A percentile compares a stretch with the other conserved stretches of the same genome.
phyloP scores from a whole-genome alignment of 1,140 invertebrate genomes.

The Nasonia longicornis region DNA sequence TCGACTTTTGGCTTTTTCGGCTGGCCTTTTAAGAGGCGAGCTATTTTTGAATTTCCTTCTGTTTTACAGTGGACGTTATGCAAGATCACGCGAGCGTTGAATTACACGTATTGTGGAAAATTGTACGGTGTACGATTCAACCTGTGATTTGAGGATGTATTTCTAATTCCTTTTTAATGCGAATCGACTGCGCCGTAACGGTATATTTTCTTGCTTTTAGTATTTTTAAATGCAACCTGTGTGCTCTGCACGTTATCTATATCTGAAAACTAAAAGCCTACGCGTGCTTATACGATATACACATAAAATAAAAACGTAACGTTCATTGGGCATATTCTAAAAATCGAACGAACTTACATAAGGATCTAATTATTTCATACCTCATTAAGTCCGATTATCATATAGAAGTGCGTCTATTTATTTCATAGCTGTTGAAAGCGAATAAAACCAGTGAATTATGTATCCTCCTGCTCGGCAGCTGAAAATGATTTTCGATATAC shows the following conservation, averaged over 20 bases:
- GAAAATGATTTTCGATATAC: too few species aligned
- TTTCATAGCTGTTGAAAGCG: not conserved
- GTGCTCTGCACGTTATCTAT: too few species aligned
- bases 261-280: not conserved
- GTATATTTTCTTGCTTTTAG: not conserved
- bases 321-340: not conserved
- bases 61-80: not conserved
- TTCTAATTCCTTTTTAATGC: constrained; percentile 1
- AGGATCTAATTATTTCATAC: not conserved
- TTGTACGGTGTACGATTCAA: not conserved
- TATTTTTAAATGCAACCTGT: too few species aligned
- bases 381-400: not conserved
- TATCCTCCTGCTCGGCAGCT: too few species aligned
- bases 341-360: not conserved
- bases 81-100: not conserved
- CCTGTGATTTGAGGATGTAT: constrained; percentile 1
- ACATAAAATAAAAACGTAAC: not conserved
- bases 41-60: not conserved
- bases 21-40: too few species aligned
- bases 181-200: not conserved
- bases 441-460: too few species aligned
- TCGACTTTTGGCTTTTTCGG: not conserved
- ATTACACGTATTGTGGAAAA: not conserved
- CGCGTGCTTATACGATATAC: not conserved
- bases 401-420: not conserved